A percentile compares a stretch with the other conserved stretches of the same genome.
These are phyloP conservation scores for Epinotia demarniana DNA, from an alignment of 2,888 invertebrate species.

Conservation along the genomic window DNA sequence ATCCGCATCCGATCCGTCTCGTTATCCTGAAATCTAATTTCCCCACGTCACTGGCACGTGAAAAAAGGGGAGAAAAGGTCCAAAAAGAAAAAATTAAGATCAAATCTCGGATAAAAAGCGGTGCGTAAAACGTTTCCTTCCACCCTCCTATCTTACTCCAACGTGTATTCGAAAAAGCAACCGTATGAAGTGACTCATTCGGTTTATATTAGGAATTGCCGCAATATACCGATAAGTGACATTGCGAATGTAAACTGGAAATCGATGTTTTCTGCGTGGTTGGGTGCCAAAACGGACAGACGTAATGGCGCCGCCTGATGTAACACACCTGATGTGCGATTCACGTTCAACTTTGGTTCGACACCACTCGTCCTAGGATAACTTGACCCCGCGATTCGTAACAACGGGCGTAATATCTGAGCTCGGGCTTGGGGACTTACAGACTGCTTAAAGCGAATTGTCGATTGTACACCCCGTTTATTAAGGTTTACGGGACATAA, in stretches of 20 bases:
- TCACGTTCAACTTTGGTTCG: background rate
- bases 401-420: background rate
- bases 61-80: conserved; percentile 25
- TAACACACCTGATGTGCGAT: conserved; percentile 27
- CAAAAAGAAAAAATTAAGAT: conserved; percentile 36
- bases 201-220: background rate
- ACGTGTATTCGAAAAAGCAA: background rate
- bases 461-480: too few relatives aligned
- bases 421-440: background rate
- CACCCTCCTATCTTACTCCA: background rate
- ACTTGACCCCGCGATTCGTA: background rate
- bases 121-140: background rate
- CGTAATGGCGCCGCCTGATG: conserved; percentile 34
- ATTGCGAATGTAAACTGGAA: background rate
- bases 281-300: conserved; percentile 32
- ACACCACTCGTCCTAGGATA: background rate
- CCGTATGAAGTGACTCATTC: background rate
- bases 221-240: background rate
- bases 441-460: background rate
- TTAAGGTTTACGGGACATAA: too few relatives aligned
- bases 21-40: conserved; percentile 25
- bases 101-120: conserved; percentile 28
- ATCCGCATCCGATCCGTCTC: conserved; percentile 26
- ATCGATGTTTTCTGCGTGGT: conserved; percentile 26
- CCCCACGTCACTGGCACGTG: conserved; percentile 6